Evolutionary conservation across 2,888 invertebrate species (phyloP).

Genomic region (Cerastoderma edule): DNA sequence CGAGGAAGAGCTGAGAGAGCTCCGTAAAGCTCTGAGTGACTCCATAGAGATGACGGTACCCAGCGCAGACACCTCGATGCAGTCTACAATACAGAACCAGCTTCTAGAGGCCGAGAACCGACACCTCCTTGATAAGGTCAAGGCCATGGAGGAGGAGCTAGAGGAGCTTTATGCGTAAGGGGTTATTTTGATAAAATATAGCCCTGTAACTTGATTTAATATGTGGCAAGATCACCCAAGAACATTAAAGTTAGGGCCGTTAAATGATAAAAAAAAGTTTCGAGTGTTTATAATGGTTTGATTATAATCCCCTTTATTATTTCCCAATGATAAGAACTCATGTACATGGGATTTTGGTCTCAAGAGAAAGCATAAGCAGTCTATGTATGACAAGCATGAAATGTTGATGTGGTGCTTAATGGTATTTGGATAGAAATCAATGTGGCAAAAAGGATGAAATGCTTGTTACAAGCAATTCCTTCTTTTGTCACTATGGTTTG

Average conservation of each 20-base stretch:
- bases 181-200: too few relatives aligned
- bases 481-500: conserved; percentile 7
- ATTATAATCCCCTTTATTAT: too few relatives aligned
- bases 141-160: conserved; percentile 69
- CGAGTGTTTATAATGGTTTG: too few relatives aligned
- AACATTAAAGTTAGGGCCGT: too few relatives aligned
- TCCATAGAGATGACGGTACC: conserved; percentile 50
- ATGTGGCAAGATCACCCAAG: too few relatives aligned
- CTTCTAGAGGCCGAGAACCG: conserved; percentile 72
- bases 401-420: too few relatives aligned
- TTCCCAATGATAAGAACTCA: too few relatives aligned
- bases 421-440: neutral
- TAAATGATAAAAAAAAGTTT: too few relatives aligned
- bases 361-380: too few relatives aligned
- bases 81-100: conserved; percentile 56
- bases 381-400: too few relatives aligned
- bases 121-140: conserved; percentile 64
- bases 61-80: conserved; percentile 40
- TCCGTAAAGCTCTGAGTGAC: conserved; percentile 66
- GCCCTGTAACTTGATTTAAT: too few relatives aligned
- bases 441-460: conserved; percentile 4
- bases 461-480: neutral
- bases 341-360: too few relatives aligned
- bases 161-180: conserved; percentile 68
- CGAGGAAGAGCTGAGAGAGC: conserved; percentile 75